Conservation (phyloP, 1,140 invertebrate genomes). For the Apis dorsata region DNA sequence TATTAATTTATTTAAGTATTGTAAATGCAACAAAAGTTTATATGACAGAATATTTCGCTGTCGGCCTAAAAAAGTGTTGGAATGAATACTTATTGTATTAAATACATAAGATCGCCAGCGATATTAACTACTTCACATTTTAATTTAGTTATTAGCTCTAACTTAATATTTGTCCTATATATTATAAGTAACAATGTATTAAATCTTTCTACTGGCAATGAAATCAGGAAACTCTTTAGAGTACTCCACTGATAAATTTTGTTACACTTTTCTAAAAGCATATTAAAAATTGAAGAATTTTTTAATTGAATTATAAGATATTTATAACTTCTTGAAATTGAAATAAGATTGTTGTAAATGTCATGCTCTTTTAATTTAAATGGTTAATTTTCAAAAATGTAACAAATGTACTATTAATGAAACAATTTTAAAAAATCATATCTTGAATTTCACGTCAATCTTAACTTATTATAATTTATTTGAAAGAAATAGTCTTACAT, state of each 20-base stretch:
- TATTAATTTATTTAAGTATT: conserved; percentile 66
- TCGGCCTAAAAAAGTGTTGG: conserved; percentile 61
- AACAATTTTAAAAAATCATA: background rate
- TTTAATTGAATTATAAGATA: conserved; percentile 8
- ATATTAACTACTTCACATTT: conserved; percentile 69
- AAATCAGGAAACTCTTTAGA: conserved; percentile 35
- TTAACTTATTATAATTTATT: background rate
- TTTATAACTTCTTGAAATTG: background rate
- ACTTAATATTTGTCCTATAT: conserved; percentile 53
- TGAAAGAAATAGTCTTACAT: background rate
- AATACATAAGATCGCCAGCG: conserved; percentile 76
- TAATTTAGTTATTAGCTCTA: conserved; percentile 64
- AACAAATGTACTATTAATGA: background rate
- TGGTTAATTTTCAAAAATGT: background rate
- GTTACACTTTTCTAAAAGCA: conserved; percentile 33
- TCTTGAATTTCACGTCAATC: background rate
- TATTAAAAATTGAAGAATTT: conserved; percentile 43
- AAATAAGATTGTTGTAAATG: background rate
- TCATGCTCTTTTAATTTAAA: background rate
- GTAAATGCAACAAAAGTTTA: conserved; percentile 66
- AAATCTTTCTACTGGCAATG: conserved; percentile 52
- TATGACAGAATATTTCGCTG: conserved; percentile 59
- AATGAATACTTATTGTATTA: conserved; percentile 74
- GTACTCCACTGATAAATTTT: conserved; percentile 22
- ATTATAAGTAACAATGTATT: conserved; percentile 52